Percentiles rank a stretch among this genome's conserved stretches.
phyloP scores from a whole-genome alignment of 2,113 vertebrate genomes.

The Varanus salvator region DNA sequence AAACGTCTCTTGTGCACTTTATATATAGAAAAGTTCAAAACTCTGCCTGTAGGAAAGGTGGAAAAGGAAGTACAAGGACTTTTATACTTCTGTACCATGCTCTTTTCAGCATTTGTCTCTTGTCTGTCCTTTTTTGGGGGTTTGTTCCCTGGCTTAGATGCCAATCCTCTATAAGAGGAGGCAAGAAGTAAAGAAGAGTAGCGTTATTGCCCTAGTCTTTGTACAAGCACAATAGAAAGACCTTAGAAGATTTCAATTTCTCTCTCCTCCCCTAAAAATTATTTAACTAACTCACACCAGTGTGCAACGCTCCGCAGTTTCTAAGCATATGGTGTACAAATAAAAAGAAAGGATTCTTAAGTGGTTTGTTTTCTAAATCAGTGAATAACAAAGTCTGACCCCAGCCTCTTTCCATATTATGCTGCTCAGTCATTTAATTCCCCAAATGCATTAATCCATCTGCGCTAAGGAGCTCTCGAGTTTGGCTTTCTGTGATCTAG shows the following conservation, averaged over 20 bases:
- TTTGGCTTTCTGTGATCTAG: constrained; percentile 14
- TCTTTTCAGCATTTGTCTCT: no score
- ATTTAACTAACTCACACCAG: constrained; percentile 5
- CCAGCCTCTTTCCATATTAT: constrained; percentile 4
- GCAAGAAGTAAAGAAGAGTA: background rate
- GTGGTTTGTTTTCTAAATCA: background rate
- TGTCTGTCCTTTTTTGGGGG: background rate
- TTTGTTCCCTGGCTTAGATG: constrained; percentile 23
- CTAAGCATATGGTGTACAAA: background rate
- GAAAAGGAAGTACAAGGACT: background rate
- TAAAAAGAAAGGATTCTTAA: background rate
- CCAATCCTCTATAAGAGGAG: background rate
- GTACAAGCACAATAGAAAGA: constrained; percentile 11
- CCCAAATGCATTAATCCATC: background rate
- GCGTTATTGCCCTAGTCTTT: background rate
- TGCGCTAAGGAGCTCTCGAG: constrained; percentile 29
- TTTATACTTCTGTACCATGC: background rate
- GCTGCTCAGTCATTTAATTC: background rate
- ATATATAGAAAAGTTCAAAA: background rate
- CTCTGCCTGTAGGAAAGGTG: background rate
- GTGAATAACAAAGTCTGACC: constrained; percentile 1
- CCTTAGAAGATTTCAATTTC: background rate
- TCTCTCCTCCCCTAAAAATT: background rate
- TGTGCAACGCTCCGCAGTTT: background rate
- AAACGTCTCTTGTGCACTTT: no score